phyloP scores from a whole-genome alignment of 1,140 invertebrate species.

The Drosophila sturtevanti region DNA sequence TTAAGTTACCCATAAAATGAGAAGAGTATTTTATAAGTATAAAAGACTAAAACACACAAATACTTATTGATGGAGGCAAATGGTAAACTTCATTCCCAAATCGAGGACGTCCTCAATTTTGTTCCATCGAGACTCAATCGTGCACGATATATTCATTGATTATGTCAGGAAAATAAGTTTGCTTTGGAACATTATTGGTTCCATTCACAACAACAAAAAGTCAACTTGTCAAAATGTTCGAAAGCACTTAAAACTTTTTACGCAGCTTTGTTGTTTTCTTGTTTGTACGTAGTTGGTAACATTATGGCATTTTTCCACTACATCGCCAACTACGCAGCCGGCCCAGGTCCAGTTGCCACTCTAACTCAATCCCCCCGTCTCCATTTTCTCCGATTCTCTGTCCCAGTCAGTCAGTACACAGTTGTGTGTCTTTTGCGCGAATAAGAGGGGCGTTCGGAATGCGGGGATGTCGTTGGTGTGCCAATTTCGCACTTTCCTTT shows the following conservation, averaged over 20 bases:
- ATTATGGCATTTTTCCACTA: slow-evolving; percentile 62
- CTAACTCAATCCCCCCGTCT: neutral
- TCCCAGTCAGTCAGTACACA: neutral
- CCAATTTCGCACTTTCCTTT: slow-evolving; percentile 61
- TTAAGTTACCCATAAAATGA: neutral
- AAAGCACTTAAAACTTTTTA: slow-evolving; percentile 72
- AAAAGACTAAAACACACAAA: slow-evolving; percentile 8
- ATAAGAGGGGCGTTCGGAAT: neutral
- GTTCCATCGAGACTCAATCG: neutral
- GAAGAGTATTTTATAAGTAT: neutral
- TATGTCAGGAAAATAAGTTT: slow-evolving; percentile 60
- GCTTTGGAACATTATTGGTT: slow-evolving; percentile 59
- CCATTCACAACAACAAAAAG: slow-evolving; percentile 61
- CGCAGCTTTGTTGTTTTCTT: slow-evolving; percentile 58
- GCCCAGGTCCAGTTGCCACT: neutral
- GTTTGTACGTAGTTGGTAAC: slow-evolving; percentile 46
- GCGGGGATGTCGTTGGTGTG: slow-evolving; percentile 25
- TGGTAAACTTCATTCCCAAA: neutral
- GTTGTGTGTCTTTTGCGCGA: neutral
- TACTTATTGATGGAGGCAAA: neutral
- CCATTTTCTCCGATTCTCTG: too few relatives aligned
- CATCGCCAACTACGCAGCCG: slow-evolving; percentile 31
- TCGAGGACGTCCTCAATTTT: neutral
- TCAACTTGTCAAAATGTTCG: slow-evolving; percentile 70
- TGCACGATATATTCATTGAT: slow-evolving; percentile 57